Evolutionary conservation across 2,113 vertebrate species (phyloP).

Genomic region (Tragelaphus buxtoni): DNA sequence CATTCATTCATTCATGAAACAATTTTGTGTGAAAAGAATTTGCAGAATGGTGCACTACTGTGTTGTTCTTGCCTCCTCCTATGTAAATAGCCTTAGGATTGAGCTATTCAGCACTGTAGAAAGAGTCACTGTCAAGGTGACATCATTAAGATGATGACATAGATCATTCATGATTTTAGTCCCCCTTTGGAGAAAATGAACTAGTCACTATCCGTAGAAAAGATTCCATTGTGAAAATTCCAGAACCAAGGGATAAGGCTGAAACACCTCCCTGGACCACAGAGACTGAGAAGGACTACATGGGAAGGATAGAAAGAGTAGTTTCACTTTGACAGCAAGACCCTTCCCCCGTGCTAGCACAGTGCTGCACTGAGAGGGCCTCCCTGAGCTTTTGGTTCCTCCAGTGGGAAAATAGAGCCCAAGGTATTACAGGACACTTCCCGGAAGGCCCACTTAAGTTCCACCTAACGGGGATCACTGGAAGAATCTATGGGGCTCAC

Average conservation of each 20-base stretch:
- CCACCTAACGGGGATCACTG: neutral
- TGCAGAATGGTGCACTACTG: neutral
- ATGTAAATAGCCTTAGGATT: neutral
- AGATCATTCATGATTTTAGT: neutral
- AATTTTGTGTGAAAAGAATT: slow-evolving; percentile 3
- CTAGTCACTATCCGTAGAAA: neutral
- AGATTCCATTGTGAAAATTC: neutral
- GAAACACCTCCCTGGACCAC: neutral
- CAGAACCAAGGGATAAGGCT: neutral
- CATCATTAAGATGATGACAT: neutral
- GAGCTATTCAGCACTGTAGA: neutral
- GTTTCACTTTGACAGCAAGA: neutral
- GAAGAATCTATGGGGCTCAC: neutral
- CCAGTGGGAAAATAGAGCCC: neutral
- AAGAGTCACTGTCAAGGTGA: neutral
- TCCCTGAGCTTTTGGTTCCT: neutral
- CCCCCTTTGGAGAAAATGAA: neutral
- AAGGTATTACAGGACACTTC: neutral
- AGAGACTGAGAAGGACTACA: neutral
- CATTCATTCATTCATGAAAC: neutral
- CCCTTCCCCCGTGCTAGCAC: neutral
- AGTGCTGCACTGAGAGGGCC: neutral
- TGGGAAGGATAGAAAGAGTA: neutral
- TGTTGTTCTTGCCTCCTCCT: neutral
- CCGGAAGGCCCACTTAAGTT: neutral